Percentiles rank a stretch among this genome's conserved stretches.
Conservation (phyloP, 2,888 invertebrate genomes). For the Pteria penguin region DNA sequence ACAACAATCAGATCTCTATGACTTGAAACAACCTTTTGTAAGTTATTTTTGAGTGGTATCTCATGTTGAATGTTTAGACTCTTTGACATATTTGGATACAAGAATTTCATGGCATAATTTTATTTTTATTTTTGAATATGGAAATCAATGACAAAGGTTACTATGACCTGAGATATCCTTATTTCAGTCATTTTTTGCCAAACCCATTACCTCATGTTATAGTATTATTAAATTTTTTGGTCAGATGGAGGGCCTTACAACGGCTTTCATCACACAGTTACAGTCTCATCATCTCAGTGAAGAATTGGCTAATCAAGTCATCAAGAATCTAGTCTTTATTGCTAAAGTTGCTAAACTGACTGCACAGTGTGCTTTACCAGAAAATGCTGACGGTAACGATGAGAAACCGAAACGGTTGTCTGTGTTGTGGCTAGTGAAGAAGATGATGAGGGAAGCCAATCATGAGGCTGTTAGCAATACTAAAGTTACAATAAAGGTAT, state of each 20-base stretch:
- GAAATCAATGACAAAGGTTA: no score
- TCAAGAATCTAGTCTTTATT: conserved; percentile 86
- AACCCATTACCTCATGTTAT: no score
- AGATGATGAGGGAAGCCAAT: conserved; percentile 88
- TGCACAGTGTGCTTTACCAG: conserved; percentile 16
- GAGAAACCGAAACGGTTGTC: conserved; percentile 42
- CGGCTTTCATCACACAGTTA: conserved; percentile 73
- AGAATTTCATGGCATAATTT: no score
- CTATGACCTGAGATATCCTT: no score
- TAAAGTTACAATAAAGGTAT: conserved; percentile 86
- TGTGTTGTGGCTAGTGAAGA: conserved; percentile 82
- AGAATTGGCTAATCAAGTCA: conserved; percentile 85
- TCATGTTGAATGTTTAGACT: no score
- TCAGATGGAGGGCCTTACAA: conserved; percentile 72
- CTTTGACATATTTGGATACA: no score
- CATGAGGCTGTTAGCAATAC: conserved; percentile 89
- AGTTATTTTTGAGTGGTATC: no score
- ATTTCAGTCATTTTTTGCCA: no score
- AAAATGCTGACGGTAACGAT: conserved; percentile 4
- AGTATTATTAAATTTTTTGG: conserved; percentile 28
- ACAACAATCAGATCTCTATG: no score
- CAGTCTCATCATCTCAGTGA: conserved; percentile 82
- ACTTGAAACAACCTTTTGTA: no score
- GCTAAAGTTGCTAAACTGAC: conserved; percentile 83
- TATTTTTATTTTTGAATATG: no score